Conservation (phyloP, 2,113 vertebrate genomes). For the Seriola aureovittata region DNA sequence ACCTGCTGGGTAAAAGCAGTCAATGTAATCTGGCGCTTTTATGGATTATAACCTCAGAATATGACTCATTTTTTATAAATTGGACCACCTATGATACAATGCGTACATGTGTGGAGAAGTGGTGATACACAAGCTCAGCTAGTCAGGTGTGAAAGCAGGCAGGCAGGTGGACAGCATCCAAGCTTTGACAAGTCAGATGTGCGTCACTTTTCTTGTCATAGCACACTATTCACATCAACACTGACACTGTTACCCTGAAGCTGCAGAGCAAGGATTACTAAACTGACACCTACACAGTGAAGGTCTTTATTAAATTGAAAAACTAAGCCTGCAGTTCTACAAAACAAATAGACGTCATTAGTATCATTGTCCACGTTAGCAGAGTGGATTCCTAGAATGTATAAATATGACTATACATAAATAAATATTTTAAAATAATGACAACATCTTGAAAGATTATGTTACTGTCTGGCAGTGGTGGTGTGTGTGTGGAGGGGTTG, state of each 20-base stretch:
- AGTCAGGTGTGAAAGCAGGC: background rate
- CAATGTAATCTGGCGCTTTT: background rate
- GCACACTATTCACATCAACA: slow-evolving; percentile 30
- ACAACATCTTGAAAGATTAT: too few relatives aligned
- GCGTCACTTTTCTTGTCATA: slow-evolving; percentile 31
- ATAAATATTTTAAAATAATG: too few relatives aligned
- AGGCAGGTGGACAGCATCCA: slow-evolving; percentile 14
- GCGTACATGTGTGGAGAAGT: background rate
- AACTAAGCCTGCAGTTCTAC: slow-evolving; percentile 2
- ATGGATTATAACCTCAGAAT: background rate
- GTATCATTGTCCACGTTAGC: background rate
- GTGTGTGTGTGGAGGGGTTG: slow-evolving; percentile 14
- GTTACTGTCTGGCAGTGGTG: too few relatives aligned
- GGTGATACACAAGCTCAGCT: background rate
- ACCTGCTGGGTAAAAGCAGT: background rate
- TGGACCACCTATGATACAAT: background rate
- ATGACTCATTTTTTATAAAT: background rate
- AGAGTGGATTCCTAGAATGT: background rate
- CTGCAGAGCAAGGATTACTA: background rate
- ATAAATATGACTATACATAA: background rate
- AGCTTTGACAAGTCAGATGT: slow-evolving; percentile 5
- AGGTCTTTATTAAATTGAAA: background rate
- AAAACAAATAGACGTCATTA: background rate
- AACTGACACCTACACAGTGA: background rate
- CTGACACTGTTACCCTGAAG: background rate